Evolutionary conservation across 2,888 invertebrate species (phyloP), one percentile per base, ranked within the genome.

Genomic region (Troides helena): DNA sequence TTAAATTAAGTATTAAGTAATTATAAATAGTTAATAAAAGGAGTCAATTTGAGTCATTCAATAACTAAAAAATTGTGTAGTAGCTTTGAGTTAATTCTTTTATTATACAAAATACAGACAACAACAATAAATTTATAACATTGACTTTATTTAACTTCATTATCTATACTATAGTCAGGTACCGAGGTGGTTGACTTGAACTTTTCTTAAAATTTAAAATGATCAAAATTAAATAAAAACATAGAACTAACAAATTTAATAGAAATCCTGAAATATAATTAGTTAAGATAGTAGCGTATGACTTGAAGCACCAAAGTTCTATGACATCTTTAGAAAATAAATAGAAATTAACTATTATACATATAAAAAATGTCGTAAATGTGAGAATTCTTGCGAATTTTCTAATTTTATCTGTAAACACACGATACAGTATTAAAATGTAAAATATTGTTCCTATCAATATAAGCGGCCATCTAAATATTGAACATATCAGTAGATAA

Each of bases 401-500:
- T 75, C 89, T 83, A 74, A 84, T 88, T 74, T 84, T 84, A 57
- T 91, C 91, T 50, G 78, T 82, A 36, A 90, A 57, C 6, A 91
- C 87, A 75, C 76, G 83, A 68, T 81, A 85, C 39, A 92, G 69
- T 64, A 89, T 83, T 2, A 79, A 77, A 6, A 88, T 75, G 70
- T 90, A 92, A 0, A 89, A 75, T 12, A 77, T 71, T 1, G 88
- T 89, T 3, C 90, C 88, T 14, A 87, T 46, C 4, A 89, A 78
- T 74, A 90, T 89, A 8, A 90, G 78, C 2, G 90, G 90, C 91
- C 91, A 92, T 72, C 86, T 78, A 70, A 90, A 84, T 70, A 88
- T 71, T 62, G 80, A 77, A 73, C 89, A 90, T 43, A 87, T 83
- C 43, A 88, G 62, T 60, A 90, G 75, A 73, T 87, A 85, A 1